These are phyloP conservation scores for Triplophysa tibetana DNA, from an alignment of 2,113 vertebrate species.

Conservation along the genomic window DNA sequence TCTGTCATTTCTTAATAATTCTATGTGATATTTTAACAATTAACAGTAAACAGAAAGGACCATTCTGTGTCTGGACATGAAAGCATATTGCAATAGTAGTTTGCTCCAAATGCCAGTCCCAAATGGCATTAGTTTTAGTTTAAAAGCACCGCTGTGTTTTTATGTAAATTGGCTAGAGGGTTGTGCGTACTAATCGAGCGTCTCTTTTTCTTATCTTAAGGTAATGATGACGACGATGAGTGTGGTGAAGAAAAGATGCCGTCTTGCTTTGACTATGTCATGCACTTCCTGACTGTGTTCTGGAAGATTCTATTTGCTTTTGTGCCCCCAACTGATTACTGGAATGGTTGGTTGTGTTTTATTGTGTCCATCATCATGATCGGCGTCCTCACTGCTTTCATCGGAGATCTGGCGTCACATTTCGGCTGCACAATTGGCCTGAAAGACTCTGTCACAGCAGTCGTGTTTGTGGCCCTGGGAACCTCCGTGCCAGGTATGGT, in stretches of 20 bases:
- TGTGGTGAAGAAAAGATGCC: slow-evolving; percentile 86
- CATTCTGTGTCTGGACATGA: too few relatives aligned
- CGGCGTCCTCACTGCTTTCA: slow-evolving; percentile 89
- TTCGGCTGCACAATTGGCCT: slow-evolving; percentile 95
- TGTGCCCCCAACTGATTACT: slow-evolving; percentile 95
- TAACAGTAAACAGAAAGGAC: too few relatives aligned
- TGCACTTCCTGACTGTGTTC: slow-evolving; percentile 97
- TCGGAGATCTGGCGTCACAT: slow-evolving; percentile 93
- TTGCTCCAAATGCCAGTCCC: too few relatives aligned
- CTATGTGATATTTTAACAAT: too few relatives aligned
- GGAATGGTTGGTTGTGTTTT: slow-evolving; percentile 96
- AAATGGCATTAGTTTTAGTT: too few relatives aligned
- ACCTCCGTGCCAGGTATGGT: slow-evolving; percentile 91
- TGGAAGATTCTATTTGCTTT: slow-evolving; percentile 96
- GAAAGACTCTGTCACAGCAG: slow-evolving; percentile 94
- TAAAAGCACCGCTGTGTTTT: background rate
- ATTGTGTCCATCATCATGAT: slow-evolving; percentile 90
- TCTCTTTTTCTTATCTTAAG: slow-evolving; percentile 37
- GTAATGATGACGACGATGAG: slow-evolving; percentile 82
- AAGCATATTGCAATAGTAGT: too few relatives aligned
- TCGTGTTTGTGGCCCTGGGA: slow-evolving; percentile 92
- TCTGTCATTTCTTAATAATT: too few relatives aligned
- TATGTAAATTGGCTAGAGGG: background rate
- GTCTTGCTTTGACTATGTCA: slow-evolving; percentile 92
- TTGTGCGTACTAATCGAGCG: background rate